Evolutionary conservation across 35 echinoderm and acorn worm genomes (phyloP).

Genomic region (Hemicentrotus pulcherrimus): DNA sequence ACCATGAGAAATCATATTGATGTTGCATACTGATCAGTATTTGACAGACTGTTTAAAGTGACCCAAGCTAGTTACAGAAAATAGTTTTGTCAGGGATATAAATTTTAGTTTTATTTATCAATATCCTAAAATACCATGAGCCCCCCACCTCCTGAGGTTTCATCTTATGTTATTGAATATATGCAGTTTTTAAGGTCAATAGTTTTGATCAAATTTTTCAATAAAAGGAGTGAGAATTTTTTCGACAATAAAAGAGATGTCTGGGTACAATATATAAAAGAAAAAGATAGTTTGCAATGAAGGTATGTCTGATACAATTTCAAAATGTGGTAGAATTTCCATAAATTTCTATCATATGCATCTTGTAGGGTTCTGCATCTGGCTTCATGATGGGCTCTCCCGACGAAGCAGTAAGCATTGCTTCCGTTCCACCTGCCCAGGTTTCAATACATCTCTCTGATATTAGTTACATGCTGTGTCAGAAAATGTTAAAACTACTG

Average conservation of each 20-base stretch:
- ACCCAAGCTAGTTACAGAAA: too few relatives aligned
- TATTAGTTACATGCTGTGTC: constrained; percentile 18
- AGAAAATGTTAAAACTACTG: not conserved
- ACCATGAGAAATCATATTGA: too few relatives aligned
- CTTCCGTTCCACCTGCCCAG: not conserved
- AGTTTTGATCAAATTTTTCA: too few relatives aligned
- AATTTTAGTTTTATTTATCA: too few relatives aligned
- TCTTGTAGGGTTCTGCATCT: not conserved
- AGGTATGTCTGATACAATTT: not conserved
- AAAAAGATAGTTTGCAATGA: not conserved
- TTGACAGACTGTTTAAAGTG: too few relatives aligned
- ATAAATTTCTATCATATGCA: not conserved
- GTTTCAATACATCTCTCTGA: not conserved
- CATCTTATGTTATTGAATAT: too few relatives aligned
- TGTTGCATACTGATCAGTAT: too few relatives aligned
- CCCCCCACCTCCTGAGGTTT: too few relatives aligned
- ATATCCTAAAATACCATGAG: too few relatives aligned
- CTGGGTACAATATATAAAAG: not conserved
- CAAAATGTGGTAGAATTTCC: not conserved
- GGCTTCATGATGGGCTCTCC: not conserved
- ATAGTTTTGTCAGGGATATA: too few relatives aligned
- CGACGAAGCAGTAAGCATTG: not conserved
- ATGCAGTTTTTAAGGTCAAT: too few relatives aligned
- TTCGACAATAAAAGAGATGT: not conserved
- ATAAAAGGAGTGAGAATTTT: not conserved